A percentile compares a stretch with the other conserved stretches of the same genome.
Evolutionary conservation across 2,888 invertebrate genomes (phyloP).

Genomic region (Pterobdella sp.): DNA sequence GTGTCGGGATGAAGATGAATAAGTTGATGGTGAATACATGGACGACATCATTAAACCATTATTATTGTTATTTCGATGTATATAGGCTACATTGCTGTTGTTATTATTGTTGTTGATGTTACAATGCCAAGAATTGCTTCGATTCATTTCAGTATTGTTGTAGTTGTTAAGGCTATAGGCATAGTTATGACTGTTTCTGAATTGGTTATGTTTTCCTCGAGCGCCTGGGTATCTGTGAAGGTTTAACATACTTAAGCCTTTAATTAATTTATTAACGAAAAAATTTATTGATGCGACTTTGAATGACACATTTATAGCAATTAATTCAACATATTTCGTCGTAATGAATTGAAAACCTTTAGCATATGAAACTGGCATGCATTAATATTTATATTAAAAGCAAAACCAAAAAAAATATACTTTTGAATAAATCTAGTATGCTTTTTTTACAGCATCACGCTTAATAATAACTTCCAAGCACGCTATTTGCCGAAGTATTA

Average conservation of each 20-base stretch:
- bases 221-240: not conserved
- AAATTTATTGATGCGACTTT: too few relatives aligned
- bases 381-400: too few relatives aligned
- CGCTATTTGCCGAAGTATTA: too few relatives aligned
- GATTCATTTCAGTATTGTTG: not conserved
- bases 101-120: constrained; percentile 6
- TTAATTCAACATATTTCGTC: too few relatives aligned
- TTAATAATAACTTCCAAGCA: too few relatives aligned
- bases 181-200: not conserved
- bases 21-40: not conserved
- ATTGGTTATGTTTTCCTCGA: not conserved
- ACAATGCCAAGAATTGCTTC: constrained; percentile 11
- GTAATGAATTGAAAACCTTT: too few relatives aligned
- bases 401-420: too few relatives aligned
- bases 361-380: too few relatives aligned
- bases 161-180: not conserved
- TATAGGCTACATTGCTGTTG: not conserved
- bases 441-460: too few relatives aligned
- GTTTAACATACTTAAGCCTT: not conserved
- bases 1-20: not conserved
- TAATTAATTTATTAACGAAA: not conserved
- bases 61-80: not conserved
- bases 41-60: constrained; percentile 1
- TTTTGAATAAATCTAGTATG: too few relatives aligned
- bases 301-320: too few relatives aligned